phyloP scores from a whole-genome alignment of 2,797 vertebrate species.

The Etheostoma perlongum region DNA sequence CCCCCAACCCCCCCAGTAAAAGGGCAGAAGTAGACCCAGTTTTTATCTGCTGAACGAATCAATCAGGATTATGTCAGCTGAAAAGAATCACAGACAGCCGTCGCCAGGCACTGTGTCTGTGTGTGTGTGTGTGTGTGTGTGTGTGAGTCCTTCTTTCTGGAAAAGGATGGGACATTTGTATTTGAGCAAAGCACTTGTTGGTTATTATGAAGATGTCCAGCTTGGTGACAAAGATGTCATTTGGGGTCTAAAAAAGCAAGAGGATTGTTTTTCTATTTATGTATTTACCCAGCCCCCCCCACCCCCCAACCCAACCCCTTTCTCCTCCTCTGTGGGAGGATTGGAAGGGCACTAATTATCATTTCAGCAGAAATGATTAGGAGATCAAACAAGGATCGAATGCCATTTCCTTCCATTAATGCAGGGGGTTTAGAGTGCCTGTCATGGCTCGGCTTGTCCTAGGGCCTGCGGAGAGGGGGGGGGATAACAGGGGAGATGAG shows the following conservation, averaged over 20 bases:
- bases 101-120: slow-evolving; percentile 82
- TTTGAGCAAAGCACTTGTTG: slow-evolving; percentile 88
- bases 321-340: slow-evolving; percentile 76
- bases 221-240: slow-evolving; percentile 89
- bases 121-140: slow-evolving; percentile 36
- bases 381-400: slow-evolving; percentile 95
- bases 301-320: slow-evolving; percentile 9
- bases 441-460: slow-evolving; percentile 90
- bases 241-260: slow-evolving; percentile 75
- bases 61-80: slow-evolving; percentile 99
- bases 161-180: slow-evolving; percentile 71
- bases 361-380: slow-evolving; percentile 99
- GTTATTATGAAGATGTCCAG: slow-evolving; percentile 83
- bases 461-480: slow-evolving; percentile 83
- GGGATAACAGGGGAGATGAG: slow-evolving; percentile 28
- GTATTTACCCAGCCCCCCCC: slow-evolving; percentile 50
- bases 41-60: slow-evolving; percentile 99
- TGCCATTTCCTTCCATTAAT: slow-evolving; percentile 97
- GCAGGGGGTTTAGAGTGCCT: slow-evolving; percentile 93
- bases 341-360: slow-evolving; percentile 95
- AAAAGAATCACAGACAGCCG: slow-evolving; percentile 97
- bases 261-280: slow-evolving; percentile 73
- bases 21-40: slow-evolving; percentile 99
- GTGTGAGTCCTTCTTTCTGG: slow-evolving; percentile 45
- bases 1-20: slow-evolving; percentile 85